A percentile compares a stretch with the other conserved stretches of the same genome.
phyloP scores from a whole-genome alignment of 2,797 vertebrate species.

The Falco cherrug region DNA sequence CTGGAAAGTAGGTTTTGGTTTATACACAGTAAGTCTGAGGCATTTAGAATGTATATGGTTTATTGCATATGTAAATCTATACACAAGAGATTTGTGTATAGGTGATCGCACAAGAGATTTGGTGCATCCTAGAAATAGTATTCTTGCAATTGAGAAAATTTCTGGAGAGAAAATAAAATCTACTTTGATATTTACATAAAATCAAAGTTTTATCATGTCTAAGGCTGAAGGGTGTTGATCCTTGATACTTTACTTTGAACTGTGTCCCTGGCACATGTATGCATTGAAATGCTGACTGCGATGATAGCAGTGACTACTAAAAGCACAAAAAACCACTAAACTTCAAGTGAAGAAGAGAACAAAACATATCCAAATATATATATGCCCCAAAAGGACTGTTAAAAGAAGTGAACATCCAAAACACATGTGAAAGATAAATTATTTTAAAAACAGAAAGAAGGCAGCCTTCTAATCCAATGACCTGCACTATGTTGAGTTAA shows the following conservation, averaged over 20 bases:
- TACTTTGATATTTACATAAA: neutral
- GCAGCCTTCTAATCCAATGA: neutral
- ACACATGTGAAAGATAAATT: neutral
- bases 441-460: neutral
- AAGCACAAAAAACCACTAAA: neutral
- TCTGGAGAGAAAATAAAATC: neutral
- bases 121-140: neutral
- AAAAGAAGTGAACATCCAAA: neutral
- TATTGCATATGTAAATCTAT: neutral
- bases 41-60: neutral
- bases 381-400: neutral
- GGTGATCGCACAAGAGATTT: too few species aligned
- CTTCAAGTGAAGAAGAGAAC: neutral
- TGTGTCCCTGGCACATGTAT: neutral
- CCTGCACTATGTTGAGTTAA: neutral
- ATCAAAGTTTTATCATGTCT: neutral
- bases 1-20: neutral
- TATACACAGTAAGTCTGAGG: neutral
- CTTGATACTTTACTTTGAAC: neutral
- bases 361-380: neutral
- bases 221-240: neutral
- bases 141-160: neutral
- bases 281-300: neutral
- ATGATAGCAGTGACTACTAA: neutral
- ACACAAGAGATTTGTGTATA: neutral